phyloP scores from a whole-genome alignment of 2,888 invertebrate species.

The Drosophila nr. fundita region DNA sequence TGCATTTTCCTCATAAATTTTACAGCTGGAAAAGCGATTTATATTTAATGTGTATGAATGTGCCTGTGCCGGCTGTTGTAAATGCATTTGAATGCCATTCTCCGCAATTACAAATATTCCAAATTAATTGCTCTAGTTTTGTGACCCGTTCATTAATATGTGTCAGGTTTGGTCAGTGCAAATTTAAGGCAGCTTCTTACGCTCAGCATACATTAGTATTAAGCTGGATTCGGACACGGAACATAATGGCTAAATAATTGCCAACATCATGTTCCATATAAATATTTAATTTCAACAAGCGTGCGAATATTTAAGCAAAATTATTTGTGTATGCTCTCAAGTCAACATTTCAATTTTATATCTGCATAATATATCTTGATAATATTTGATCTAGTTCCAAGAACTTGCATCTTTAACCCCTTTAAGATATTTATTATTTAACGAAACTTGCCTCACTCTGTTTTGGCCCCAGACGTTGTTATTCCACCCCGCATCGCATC shows the following conservation, averaged over 20 bases:
- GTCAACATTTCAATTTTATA: not conserved
- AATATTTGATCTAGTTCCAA: not conserved
- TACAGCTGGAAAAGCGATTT: constrained; percentile 57
- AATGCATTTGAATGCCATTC: constrained; percentile 36
- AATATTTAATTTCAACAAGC: constrained; percentile 1
- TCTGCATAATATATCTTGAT: not conserved
- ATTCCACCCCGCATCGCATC: not conserved
- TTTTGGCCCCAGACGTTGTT: constrained; percentile 31
- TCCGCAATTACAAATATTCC: constrained; percentile 49
- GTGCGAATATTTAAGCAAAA: not conserved
- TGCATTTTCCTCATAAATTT: constrained; percentile 68
- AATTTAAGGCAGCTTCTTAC: constrained; percentile 7
- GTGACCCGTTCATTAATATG: constrained; percentile 50
- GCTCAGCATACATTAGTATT: not conserved
- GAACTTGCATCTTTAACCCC: constrained; percentile 36
- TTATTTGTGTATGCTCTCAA: not conserved
- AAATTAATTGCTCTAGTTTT: constrained; percentile 65
- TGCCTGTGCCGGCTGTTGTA: constrained; percentile 21
- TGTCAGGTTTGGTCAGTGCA: constrained; percentile 31
- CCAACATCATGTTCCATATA: not conserved
- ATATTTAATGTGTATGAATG: constrained; percentile 43
- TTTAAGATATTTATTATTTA: constrained; percentile 31
- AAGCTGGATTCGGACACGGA: not conserved
- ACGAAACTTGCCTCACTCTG: constrained; percentile 53
- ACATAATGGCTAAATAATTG: constrained; percentile 3